These are phyloP conservation scores for Capromys pilorides DNA, from an alignment of 2,797 vertebrate genomes.

Conservation along the genomic window DNA sequence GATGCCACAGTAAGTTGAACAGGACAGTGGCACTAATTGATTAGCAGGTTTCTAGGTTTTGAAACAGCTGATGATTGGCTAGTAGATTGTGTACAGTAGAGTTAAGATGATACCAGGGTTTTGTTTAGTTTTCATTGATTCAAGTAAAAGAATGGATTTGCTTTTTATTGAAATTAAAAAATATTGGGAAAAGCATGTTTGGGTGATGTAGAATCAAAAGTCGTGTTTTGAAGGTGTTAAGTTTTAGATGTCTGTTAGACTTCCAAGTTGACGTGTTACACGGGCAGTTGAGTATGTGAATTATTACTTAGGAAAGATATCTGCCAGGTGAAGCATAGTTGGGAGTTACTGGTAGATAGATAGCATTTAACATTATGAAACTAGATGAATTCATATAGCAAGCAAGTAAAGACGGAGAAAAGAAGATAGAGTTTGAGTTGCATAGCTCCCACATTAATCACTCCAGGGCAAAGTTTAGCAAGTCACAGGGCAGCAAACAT, in stretches of 20 bases:
- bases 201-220: neutral
- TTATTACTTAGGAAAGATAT: neutral
- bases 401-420: neutral
- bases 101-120: neutral
- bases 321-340: neutral
- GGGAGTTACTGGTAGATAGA: neutral
- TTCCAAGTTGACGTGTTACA: neutral
- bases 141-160: neutral
- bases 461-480: neutral
- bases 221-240: neutral
- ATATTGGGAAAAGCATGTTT: neutral
- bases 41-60: neutral
- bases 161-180: neutral
- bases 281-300: neutral
- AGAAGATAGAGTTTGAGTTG: neutral
- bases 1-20: neutral
- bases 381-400: neutral
- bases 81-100: neutral
- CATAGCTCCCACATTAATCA: neutral
- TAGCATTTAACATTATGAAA: neutral
- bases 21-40: neutral
- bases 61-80: neutral
- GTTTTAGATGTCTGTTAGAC: neutral
- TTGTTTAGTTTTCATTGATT: conserved; percentile 24
- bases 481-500: conserved; percentile 5